Percentiles rank a stretch among this genome's conserved stretches.
Conservation (phyloP, 2,888 invertebrate species). For the Sylvicola cinctus region DNA sequence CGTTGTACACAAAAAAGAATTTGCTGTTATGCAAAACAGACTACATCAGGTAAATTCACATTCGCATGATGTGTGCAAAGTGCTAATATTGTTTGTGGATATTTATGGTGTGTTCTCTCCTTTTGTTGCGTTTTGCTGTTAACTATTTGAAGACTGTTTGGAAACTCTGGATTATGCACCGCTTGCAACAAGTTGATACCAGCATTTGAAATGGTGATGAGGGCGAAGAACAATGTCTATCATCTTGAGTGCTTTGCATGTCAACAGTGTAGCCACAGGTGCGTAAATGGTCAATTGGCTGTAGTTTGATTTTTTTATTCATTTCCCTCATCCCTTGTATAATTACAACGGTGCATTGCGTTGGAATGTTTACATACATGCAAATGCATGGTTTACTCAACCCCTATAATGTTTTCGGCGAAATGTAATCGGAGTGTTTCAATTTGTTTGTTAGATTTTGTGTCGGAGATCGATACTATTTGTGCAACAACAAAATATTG, state of each 20-base stretch:
- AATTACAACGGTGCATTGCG: not conserved
- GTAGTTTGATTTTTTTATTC: too few relatives aligned
- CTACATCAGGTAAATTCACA: constrained; percentile 60
- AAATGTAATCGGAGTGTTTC: too few relatives aligned
- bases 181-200: constrained; percentile 96
- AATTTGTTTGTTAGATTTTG: constrained; percentile 54
- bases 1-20: constrained; percentile 75
- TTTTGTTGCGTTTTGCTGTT: not conserved
- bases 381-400: too few relatives aligned
- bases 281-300: constrained; percentile 7
- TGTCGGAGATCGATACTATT: constrained; percentile 90
- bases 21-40: constrained; percentile 78
- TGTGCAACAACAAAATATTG: constrained; percentile 93
- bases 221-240: constrained; percentile 89
- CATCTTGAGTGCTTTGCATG: constrained; percentile 97
- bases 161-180: constrained; percentile 88
- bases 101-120: too few relatives aligned
- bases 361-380: too few relatives aligned
- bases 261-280: constrained; percentile 97
- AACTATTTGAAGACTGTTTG: constrained; percentile 50
- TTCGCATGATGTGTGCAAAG: too few relatives aligned
- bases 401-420: too few relatives aligned
- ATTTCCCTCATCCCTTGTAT: not conserved
- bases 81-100: too few relatives aligned
- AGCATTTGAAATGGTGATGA: constrained; percentile 98